Evolutionary conservation across 2,888 invertebrate species (phyloP), one percentile per base, ranked within the genome.

Genomic region (Chaitophorus viminalis): DNA sequence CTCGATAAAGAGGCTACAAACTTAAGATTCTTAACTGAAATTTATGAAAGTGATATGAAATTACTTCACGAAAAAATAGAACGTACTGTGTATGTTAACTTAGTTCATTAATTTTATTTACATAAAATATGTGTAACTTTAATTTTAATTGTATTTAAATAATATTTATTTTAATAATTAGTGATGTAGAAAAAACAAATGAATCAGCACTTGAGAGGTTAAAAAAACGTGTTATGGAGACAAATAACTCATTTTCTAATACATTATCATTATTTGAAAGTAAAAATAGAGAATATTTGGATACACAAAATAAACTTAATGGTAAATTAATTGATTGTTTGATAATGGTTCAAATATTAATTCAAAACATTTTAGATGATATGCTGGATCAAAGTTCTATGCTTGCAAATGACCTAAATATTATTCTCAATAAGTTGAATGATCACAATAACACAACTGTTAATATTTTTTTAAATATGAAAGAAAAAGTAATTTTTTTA

Each of bases 61-160:
- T 81, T 81, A 74, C 79, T 87, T 74, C 87, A 87, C 60, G 87
- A 87, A 5, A 87, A 87, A 87, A 74, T 87, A 72, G 87, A 87
- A n/a, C 81, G 87, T 5, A 87, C 87, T 46, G 75, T 74, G 87
- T 87, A 65, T 31, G 65, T 87, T 72, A 39, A 52, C 60, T n/a
- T n/a, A n/a, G n/a, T 72, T 77, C 68, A 1, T 25, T 52, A 36
- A 6, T 77, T 25, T 8, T 82, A 36, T 84, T 65, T 1, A 52
- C 18, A 60, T 84, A 29, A 6, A 9, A n/a, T 8, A 18, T n/a
- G 8, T 18, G 21, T 60, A 60, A 11, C 6, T 60, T 60, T 60
- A n/a, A 52, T 33, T 82, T 21, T n/a, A 68, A 52, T 31, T 82
- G 3, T 70, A 31, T 6, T 72, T 21, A 82, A 31, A 82, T 46